Conservation (phyloP, 2,113 vertebrate genomes). For the Amblyopsis rosae region DNA sequence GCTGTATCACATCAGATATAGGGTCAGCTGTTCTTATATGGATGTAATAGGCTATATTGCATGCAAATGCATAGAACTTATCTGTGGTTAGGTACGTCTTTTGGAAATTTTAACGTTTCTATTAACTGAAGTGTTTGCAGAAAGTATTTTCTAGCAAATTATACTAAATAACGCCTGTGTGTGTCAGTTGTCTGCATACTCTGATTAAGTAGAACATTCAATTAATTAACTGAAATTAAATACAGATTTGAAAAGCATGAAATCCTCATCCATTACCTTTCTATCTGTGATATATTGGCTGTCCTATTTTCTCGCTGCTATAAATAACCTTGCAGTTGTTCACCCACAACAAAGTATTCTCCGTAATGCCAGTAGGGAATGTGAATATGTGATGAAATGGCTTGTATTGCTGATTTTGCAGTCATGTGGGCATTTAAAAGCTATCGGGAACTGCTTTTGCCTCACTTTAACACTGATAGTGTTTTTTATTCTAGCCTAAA, state of each 20-base stretch:
- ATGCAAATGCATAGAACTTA: too few relatives aligned
- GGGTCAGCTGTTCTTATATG: too few relatives aligned
- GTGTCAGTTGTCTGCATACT: too few relatives aligned
- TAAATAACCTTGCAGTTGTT: background rate
- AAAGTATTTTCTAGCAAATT: too few relatives aligned
- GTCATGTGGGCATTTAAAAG: background rate
- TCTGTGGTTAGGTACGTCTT: too few relatives aligned
- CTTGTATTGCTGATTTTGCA: background rate
- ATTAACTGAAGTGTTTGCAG: too few relatives aligned
- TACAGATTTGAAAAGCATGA: background rate
- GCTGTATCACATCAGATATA: too few relatives aligned
- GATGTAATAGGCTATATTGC: too few relatives aligned
- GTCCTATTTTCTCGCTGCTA: background rate
- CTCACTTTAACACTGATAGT: background rate
- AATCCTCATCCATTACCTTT: background rate
- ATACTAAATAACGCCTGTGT: too few relatives aligned
- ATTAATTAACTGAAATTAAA: background rate
- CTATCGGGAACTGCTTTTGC: background rate
- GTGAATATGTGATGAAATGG: background rate
- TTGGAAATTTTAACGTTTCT: too few relatives aligned
- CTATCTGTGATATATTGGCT: background rate
- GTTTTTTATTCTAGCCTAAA: constrained; percentile 20
- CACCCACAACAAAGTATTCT: background rate
- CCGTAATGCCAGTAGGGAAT: constrained; percentile 16
- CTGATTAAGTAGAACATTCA: too few relatives aligned